Evolutionary conservation across 2,888 invertebrate genomes (phyloP).

Genomic region (Platycheirus rosarum): DNA sequence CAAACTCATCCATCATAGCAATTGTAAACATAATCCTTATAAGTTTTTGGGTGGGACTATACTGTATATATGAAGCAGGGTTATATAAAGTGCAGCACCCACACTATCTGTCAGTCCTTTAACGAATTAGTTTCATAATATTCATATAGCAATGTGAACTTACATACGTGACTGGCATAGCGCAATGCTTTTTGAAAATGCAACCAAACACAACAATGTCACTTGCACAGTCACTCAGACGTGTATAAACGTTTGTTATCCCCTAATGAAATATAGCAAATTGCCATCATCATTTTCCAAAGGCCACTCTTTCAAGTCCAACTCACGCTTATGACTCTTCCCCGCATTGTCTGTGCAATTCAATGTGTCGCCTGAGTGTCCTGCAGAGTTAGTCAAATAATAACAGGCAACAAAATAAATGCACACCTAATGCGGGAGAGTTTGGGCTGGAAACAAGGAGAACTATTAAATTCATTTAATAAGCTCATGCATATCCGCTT

Average conservation of each 20-base stretch:
- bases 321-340: conserved; percentile 29
- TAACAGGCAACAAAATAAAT: conserved; percentile 26
- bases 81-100: conserved; percentile 9
- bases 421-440: background rate
- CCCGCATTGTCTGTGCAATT: conserved; percentile 20
- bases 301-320: conserved; percentile 40
- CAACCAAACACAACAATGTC: conserved; percentile 65
- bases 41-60: conserved; percentile 1
- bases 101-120: conserved; percentile 45
- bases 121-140: conserved; percentile 53
- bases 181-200: conserved; percentile 37
- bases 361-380: conserved; percentile 51
- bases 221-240: conserved; percentile 61
- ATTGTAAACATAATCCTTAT: conserved; percentile 38
- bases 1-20: conserved; percentile 29
- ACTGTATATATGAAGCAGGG: background rate
- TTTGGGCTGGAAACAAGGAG: conserved; percentile 10
- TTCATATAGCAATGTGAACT: conserved; percentile 27
- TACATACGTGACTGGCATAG: conserved; percentile 53
- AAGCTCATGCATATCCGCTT: conserved; percentile 66
- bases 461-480: conserved; percentile 64
- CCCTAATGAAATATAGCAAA: conserved; percentile 71
- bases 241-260: conserved; percentile 65
- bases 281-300: conserved; percentile 67
- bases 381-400: conserved; percentile 58